Evolutionary conservation across 2,888 invertebrate species (phyloP).

Genomic region (Antheraea yamamai): DNA sequence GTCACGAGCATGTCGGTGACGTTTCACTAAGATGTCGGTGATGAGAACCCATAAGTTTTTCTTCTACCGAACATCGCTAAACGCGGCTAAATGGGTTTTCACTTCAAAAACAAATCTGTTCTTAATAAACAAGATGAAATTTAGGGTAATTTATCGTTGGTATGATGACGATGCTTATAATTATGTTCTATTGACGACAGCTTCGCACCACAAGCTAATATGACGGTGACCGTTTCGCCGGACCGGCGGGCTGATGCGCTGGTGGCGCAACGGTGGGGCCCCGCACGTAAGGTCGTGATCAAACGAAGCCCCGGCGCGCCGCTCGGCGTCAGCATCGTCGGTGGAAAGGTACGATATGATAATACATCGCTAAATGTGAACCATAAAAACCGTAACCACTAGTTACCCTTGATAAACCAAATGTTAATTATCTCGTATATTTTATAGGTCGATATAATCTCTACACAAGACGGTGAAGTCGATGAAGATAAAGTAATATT

Average conservation of each 20-base stretch:
- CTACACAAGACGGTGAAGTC: conserved; percentile 84
- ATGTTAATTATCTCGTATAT: neutral
- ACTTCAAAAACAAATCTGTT: too few relatives aligned
- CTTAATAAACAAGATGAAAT: too few relatives aligned
- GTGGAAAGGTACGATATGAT: conserved; percentile 87
- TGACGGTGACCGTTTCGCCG: conserved; percentile 77
- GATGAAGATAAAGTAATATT: conserved; percentile 90
- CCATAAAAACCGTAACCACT: too few relatives aligned
- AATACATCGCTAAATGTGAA: neutral
- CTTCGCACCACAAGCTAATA: conserved; percentile 59
- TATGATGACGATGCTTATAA: neutral
- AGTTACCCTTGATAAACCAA: too few relatives aligned
- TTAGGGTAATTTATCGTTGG: too few relatives aligned
- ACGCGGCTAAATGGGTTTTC: too few relatives aligned
- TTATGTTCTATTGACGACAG: conserved; percentile 36
- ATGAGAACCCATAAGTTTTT: too few relatives aligned
- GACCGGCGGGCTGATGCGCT: conserved; percentile 59
- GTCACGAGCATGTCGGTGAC: too few relatives aligned
- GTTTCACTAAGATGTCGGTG: too few relatives aligned
- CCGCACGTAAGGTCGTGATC: conserved; percentile 88
- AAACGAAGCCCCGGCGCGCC: conserved; percentile 87
- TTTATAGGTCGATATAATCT: conserved; percentile 87
- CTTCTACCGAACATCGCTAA: too few relatives aligned
- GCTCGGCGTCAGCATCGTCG: conserved; percentile 98
- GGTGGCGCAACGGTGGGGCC: conserved; percentile 91